Percentiles rank a stretch among this genome's conserved stretches.
These are phyloP conservation scores for Coluber constrictor DNA, from an alignment of 2,797 vertebrate genomes.

Conservation along the genomic window DNA sequence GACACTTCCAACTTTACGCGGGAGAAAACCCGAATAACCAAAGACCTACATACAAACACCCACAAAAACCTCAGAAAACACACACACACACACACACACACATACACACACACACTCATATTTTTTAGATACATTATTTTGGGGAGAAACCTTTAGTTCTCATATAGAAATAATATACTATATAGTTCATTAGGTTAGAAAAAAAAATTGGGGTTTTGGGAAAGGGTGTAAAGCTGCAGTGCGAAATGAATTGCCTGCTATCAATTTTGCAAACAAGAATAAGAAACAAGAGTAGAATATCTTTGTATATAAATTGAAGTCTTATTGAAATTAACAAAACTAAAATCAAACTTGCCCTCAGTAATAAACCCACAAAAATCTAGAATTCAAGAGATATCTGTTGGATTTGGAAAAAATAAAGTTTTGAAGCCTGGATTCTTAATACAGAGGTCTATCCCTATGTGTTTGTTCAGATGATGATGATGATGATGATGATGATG, in stretches of 20 bases:
- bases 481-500: too few species aligned
- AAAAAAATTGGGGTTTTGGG: too few species aligned
- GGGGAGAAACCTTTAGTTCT: not conserved
- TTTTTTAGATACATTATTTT: not conserved
- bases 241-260: not conserved
- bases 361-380: not conserved
- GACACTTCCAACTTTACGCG: too few species aligned
- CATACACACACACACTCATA: not conserved
- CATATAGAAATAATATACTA: not conserved
- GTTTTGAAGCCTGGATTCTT: not conserved
- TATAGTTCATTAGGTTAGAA: not conserved
- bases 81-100: not conserved
- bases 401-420: not conserved
- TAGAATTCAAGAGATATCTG: not conserved
- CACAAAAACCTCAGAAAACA: too few species aligned
- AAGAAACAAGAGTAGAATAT: not conserved
- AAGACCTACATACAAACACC: too few species aligned
- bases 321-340: not conserved
- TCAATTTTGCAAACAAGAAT: not conserved
- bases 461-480: not conserved
- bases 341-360: not conserved
- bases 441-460: not conserved
- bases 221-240: not conserved
- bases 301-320: not conserved
- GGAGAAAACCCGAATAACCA: too few species aligned